Evolutionary conservation across 2,113 vertebrate genomes (phyloP), one percentile per base, ranked within the genome.

Genomic region (Dipodomys spectabilis): DNA sequence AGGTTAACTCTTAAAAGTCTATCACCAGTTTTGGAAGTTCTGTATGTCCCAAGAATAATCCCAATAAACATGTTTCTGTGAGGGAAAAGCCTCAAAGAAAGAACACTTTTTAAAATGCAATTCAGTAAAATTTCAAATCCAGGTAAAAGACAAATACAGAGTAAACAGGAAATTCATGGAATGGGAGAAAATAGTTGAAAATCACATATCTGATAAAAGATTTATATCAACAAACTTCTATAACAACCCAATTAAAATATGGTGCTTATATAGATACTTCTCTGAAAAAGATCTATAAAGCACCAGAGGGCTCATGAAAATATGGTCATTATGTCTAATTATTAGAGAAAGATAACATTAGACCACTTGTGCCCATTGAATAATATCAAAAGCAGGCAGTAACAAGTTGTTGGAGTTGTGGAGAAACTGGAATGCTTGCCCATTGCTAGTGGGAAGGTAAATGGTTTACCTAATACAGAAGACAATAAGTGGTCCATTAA

Each of bases 101-200:
- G 25, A 88, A 75, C 62, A 7, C 27, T 79, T 69, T 71, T 67
- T 4, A 30, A 86, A 91, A 75, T 60, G 89, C 1, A 80, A 71
- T 3, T 39, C 45, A 32, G 9, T 74, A 71, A 93, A 86, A 71
- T 30, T 49, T 2, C 86, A 91, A 94, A 32, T 5, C 9, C 28
- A 83, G 27, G 71, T 93, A 60, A 83, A 86, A 68, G n/a, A 53
- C 30, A 90, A 71, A 84, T 20, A 74, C 35, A 71, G n/a, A 69
- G 7, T 73, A 7, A 92, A 96, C 67, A 87, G 6, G 8, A 44
- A 86, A 68, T 45, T 1, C 13, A 32, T 60, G 28, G 16, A 69
- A 65, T 57, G 15, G 23, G 49, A 72, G 30, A 83, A 87, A 68
- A 74, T 82, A 87, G 74, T 73, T 81, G 20, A 25, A 87, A 88